Conservation (phyloP, 2,797 vertebrate genomes). For the Rhinoraja longicauda region DNA sequence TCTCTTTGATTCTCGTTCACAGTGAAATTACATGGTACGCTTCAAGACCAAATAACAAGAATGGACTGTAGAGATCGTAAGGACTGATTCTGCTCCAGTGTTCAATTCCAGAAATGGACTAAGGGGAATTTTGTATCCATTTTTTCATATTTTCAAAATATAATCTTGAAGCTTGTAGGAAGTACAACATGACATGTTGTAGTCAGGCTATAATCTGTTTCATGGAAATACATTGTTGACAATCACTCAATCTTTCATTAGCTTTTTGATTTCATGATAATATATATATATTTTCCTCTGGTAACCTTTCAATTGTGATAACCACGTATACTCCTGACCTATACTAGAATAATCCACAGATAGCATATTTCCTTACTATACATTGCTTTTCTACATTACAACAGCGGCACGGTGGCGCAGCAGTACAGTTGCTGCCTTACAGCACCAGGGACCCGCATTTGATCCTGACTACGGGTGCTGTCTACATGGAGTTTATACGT, state of each 20-base stretch:
- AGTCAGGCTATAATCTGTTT: neutral
- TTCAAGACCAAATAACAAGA: neutral
- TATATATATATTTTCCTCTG: neutral
- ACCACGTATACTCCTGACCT: neutral
- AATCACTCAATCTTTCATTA: neutral
- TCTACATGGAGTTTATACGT: too few species aligned
- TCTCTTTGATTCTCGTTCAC: conserved; percentile 8
- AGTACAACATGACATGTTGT: neutral
- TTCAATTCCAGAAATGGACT: neutral
- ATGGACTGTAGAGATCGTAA: neutral
- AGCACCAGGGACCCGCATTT: too few species aligned
- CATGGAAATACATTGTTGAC: neutral
- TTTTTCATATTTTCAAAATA: neutral
- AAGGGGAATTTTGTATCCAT: neutral
- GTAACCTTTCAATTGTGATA: neutral
- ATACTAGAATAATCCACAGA: neutral
- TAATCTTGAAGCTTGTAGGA: neutral
- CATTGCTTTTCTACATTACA: too few species aligned
- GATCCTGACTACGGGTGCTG: too few species aligned
- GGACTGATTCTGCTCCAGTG: neutral
- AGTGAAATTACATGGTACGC: conserved; percentile 1
- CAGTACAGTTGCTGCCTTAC: too few species aligned
- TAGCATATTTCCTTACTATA: neutral
- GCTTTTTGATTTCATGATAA: neutral
- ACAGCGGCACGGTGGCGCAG: too few species aligned